Evolutionary conservation across 2,113 vertebrate species (phyloP).

Genomic region (Trogon surrucura): DNA sequence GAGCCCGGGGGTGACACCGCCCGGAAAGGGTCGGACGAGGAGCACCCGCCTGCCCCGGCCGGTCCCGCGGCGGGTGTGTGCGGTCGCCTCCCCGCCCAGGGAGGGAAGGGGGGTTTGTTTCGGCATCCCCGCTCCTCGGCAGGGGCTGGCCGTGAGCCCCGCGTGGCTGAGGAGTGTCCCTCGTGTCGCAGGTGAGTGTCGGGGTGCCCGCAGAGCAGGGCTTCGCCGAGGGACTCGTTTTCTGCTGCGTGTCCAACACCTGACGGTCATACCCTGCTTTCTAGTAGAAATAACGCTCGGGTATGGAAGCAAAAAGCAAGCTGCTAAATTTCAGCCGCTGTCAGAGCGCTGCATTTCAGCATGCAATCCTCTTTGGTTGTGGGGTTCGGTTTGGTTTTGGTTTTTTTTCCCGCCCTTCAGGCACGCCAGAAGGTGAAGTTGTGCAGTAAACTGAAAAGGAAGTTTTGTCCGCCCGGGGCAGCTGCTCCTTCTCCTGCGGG

Average conservation of each 20-base stretch:
- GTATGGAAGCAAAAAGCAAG: not conserved
- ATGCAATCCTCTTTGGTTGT: rapidly evolving
- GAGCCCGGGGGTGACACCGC: too few species aligned
- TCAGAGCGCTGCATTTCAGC: rapidly evolving
- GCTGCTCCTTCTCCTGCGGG: not conserved
- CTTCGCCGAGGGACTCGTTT: not conserved
- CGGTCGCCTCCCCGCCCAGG: too few species aligned
- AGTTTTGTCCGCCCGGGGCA: rapidly evolving
- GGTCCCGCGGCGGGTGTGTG: not conserved
- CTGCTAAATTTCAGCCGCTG: not conserved
- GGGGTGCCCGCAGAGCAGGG: not conserved
- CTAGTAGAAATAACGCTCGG: not conserved
- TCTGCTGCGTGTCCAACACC: not conserved
- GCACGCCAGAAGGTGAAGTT: rapidly evolving
- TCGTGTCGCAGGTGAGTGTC: too few species aligned
- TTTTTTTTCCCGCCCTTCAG: not conserved
- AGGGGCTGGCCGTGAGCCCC: too few species aligned
- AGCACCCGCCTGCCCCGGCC: too few species aligned
- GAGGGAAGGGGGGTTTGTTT: too few species aligned
- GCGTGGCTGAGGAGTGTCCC: too few species aligned
- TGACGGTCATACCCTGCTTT: not conserved
- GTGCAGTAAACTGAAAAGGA: not conserved
- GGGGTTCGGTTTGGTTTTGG: not conserved
- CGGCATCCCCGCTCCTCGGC: rapidly evolving
- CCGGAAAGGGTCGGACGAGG: too few species aligned